These are phyloP conservation scores for Nemopilema nomurai DNA, from an alignment of 30 jellyfish, hydroid and myxozoan species.

Conservation along the genomic window DNA sequence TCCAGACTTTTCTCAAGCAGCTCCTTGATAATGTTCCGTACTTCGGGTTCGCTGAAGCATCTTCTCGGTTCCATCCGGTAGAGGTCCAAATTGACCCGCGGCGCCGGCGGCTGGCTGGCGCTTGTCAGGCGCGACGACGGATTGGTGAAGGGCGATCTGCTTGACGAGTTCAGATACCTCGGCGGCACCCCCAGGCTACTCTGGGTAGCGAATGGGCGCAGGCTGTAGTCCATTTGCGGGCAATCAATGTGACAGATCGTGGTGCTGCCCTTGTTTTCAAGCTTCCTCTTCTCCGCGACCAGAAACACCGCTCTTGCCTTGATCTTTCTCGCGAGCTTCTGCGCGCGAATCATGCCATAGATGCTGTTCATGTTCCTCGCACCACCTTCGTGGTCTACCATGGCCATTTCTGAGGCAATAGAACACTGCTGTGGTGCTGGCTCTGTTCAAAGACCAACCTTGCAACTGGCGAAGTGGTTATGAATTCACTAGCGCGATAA, in stretches of 20 bases:
- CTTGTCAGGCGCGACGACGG: constrained; percentile 61
- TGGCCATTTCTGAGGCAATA: constrained; percentile 21
- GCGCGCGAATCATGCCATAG: constrained; percentile 71
- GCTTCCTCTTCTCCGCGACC: constrained; percentile 44
- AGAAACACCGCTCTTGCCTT: constrained; percentile 60
- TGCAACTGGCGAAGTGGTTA: not conserved
- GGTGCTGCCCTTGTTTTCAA: constrained; percentile 38
- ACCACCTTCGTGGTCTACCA: constrained; percentile 9
- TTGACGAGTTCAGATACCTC: constrained; percentile 35
- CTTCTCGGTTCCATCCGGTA: constrained; percentile 52
- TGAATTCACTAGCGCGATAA: not conserved
- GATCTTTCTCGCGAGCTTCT: constrained; percentile 56
- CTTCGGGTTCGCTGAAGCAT: constrained; percentile 55
- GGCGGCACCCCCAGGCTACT: constrained; percentile 43
- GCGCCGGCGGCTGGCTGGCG: constrained; percentile 47
- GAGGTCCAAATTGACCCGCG: constrained; percentile 53
- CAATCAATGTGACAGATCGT: constrained; percentile 23
- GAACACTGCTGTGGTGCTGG: constrained; percentile 35
- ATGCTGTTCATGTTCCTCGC: constrained; percentile 41
- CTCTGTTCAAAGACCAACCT: not conserved
- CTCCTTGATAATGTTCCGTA: constrained; percentile 41
- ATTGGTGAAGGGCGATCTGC: constrained; percentile 23
- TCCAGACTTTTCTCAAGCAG: constrained; percentile 25
- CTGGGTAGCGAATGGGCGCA: constrained; percentile 45
- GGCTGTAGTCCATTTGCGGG: constrained; percentile 32